These are phyloP conservation scores for Bombus impatiens DNA, from an alignment of 1,140 invertebrate genomes.

Conservation along the genomic window DNA sequence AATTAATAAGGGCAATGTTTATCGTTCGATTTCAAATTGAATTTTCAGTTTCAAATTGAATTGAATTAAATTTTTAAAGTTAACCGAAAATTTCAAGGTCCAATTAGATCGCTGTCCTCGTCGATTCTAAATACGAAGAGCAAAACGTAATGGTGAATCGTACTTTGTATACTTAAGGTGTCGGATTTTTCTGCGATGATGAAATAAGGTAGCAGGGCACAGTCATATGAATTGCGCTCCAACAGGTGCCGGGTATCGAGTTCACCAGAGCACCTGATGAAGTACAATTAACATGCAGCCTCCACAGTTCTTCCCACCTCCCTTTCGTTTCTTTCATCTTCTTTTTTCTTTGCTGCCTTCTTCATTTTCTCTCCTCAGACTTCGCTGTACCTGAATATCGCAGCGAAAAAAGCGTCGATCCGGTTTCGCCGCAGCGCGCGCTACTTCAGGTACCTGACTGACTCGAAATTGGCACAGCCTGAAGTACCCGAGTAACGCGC, in stretches of 20 bases:
- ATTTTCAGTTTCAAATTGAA: too few relatives aligned
- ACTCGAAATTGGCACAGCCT: conserved; percentile 83
- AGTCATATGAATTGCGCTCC: conserved; percentile 92
- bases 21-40: too few relatives aligned
- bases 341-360: conserved; percentile 8
- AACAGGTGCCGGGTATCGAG: conserved; percentile 95
- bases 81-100: too few relatives aligned
- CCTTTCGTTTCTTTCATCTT: neutral
- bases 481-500: conserved; percentile 89
- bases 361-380: neutral
- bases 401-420: conserved; percentile 61
- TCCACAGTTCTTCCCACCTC: conserved; percentile 57
- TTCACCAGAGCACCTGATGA: conserved; percentile 98
- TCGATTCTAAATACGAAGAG: neutral
- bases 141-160: neutral
- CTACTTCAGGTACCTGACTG: conserved; percentile 99
- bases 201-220: conserved; percentile 74
- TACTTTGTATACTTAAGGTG: neutral
- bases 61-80: too few relatives aligned
- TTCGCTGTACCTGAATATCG: neutral
- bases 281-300: conserved; percentile 97
- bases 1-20: too few relatives aligned
- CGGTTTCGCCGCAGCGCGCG: conserved; percentile 88
- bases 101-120: neutral
- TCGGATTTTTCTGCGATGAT: neutral